Evolutionary conservation across 1,140 invertebrate species (phyloP).

Genomic region (Hermatobates lingyangjiaoensis): DNA sequence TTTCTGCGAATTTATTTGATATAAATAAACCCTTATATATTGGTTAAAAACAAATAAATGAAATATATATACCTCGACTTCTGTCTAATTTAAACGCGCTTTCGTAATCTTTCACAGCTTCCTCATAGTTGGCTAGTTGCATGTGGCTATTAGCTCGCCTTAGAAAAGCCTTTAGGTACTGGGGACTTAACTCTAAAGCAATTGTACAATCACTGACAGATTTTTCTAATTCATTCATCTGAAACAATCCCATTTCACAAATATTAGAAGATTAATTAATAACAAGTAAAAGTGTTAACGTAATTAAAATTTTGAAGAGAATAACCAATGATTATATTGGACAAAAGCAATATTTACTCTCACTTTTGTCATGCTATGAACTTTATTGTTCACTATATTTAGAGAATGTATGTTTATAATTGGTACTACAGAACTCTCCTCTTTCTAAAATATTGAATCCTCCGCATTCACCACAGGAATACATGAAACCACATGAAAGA

Average conservation of each 20-base stretch:
- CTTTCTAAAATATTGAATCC: too few species aligned
- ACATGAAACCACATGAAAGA: not conserved
- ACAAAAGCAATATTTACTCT: too few species aligned
- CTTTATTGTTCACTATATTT: too few species aligned
- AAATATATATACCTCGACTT: conserved; percentile 33
- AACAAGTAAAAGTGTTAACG: conserved; percentile 4
- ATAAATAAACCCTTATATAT: not conserved
- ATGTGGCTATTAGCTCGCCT: conserved; percentile 70
- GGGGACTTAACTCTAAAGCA: conserved; percentile 70
- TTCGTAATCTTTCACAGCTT: conserved; percentile 82
- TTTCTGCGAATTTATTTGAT: too few species aligned
- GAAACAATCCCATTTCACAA: conserved; percentile 11
- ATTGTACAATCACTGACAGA: conserved; percentile 67
- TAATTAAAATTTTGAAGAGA: too few species aligned
- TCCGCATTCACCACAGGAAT: not conserved
- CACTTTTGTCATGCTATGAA: too few species aligned
- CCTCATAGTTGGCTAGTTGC: conserved; percentile 66
- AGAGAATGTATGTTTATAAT: too few species aligned
- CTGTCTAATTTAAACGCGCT: conserved; percentile 68
- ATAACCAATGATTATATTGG: too few species aligned
- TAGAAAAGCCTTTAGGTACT: conserved; percentile 76
- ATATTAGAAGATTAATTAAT: conserved; percentile 5
- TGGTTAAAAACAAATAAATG: conserved; percentile 3
- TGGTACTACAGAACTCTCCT: too few species aligned
- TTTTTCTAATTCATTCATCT: conserved; percentile 55